phyloP scores from a whole-genome alignment of 2,113 vertebrate species.

The Piprites chloris region DNA sequence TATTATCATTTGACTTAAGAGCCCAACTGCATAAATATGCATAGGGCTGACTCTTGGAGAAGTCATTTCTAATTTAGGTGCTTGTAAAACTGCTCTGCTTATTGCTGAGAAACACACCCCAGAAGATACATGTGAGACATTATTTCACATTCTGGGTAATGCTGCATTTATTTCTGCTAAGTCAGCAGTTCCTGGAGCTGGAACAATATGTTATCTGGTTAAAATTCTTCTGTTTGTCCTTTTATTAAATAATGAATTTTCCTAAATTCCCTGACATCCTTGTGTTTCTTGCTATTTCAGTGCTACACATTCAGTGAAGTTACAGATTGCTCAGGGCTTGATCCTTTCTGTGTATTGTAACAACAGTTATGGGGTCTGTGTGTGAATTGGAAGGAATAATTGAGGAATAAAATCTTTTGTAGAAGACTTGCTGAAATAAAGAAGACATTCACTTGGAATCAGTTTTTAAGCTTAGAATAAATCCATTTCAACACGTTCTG shows the following conservation, averaged over 20 bases:
- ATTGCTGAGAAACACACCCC: neutral
- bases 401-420: neutral
- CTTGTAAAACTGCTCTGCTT: neutral
- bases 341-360: neutral
- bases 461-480: neutral
- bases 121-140: neutral
- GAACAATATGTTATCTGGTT: neutral
- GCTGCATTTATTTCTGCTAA: neutral
- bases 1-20: neutral
- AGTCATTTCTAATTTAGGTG: neutral
- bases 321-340: neutral
- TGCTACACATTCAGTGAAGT: neutral
- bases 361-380: accelerated
- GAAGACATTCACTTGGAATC: neutral
- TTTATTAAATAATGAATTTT: neutral
- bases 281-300: neutral
- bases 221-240: neutral
- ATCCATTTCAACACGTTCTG: neutral
- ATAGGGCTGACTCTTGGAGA: neutral
- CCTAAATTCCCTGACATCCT: neutral
- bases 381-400: neutral
- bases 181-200: neutral
- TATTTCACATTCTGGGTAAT: neutral
- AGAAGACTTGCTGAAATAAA: neutral
- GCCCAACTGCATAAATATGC: neutral